Conservation (phyloP, 1,140 invertebrate species). For the Contarinia nasturtii region DNA sequence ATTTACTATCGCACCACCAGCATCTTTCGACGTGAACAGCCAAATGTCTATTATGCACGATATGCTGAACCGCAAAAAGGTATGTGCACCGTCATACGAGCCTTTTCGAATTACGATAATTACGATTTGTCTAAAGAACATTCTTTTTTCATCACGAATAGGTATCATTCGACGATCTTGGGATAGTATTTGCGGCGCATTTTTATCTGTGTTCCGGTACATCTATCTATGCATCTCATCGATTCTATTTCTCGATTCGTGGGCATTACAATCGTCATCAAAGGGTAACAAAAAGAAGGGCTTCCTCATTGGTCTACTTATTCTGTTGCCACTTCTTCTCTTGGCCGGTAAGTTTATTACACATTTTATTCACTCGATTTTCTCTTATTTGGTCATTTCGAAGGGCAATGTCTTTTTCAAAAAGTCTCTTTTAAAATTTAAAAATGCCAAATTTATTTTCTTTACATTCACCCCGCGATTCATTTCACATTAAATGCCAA, state of each 20-base stretch:
- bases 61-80: neutral
- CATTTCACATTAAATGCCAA: no score
- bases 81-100: neutral
- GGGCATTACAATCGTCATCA: constrained; percentile 20
- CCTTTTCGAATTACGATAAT: no score
- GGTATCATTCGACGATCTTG: constrained; percentile 8
- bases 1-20: neutral
- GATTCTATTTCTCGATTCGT: constrained; percentile 27
- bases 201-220: constrained; percentile 11
- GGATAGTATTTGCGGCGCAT: constrained; percentile 6
- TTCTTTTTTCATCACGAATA: neutral
- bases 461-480: no score
- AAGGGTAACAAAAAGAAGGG: constrained; percentile 18
- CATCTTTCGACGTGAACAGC: neutral
- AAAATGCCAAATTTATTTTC: no score
- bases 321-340: constrained; percentile 25
- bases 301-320: constrained; percentile 20
- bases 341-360: constrained; percentile 26
- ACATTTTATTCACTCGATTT: neutral
- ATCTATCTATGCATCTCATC: constrained; percentile 18
- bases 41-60: neutral
- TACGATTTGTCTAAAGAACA: neutral
- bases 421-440: no score
- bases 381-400: neutral
- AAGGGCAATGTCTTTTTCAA: no score